A percentile compares a stretch with the other conserved stretches of the same genome.
Conservation (phyloP, 2,797 vertebrate species). For the Micromesistius poutassou region DNA sequence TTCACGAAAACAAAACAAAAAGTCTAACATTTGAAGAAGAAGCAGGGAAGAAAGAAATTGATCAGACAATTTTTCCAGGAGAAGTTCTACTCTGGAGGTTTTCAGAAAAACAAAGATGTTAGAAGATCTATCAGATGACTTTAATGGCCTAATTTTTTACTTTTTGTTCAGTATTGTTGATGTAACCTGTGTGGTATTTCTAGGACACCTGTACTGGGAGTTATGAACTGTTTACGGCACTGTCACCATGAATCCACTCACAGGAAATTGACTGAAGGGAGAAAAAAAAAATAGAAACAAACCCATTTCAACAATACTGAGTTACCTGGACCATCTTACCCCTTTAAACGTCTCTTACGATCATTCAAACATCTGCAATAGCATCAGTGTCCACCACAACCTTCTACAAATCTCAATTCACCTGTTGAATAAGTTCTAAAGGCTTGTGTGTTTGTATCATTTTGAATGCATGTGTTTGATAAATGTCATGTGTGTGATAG, state of each 20-base stretch:
- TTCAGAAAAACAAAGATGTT: no score
- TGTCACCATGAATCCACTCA: not conserved
- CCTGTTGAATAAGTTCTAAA: not conserved
- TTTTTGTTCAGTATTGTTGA: not conserved
- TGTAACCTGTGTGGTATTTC: not conserved
- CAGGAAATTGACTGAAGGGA: not conserved
- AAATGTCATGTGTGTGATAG: conserved; percentile 2
- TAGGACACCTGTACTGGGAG: not conserved
- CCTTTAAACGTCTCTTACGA: no score
- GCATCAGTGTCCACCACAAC: not conserved
- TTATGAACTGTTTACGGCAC: not conserved
- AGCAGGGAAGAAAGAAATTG: not conserved
- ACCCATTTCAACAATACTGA: no score
- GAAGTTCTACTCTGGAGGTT: not conserved
- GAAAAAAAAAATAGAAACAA: no score
- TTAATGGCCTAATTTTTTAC: not conserved
- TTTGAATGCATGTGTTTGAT: not conserved
- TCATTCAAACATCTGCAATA: not conserved
- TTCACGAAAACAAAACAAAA: not conserved
- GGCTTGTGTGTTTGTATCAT: not conserved
- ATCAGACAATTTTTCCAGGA: not conserved
- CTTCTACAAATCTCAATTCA: not conserved
- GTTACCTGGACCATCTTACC: no score
- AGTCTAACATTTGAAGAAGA: not conserved
- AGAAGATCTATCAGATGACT: no score